These are phyloP conservation scores for Poeciliopsis paucimaculata DNA, from an alignment of 2,797 vertebrate genomes.

Conservation along the genomic window DNA sequence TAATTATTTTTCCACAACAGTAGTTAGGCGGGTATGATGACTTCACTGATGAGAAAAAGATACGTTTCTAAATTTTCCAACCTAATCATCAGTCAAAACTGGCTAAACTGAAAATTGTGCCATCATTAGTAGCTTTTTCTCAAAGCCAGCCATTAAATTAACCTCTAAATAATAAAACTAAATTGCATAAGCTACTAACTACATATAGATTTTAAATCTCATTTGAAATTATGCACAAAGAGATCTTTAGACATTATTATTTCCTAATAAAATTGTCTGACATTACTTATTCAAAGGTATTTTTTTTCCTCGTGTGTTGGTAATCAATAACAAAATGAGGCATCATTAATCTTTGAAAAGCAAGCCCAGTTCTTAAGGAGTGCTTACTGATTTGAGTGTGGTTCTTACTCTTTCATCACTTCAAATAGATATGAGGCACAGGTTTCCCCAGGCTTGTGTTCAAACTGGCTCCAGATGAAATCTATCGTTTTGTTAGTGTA, in stretches of 20 bases:
- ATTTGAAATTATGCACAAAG: conserved; percentile 3
- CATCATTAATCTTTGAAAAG: conserved; percentile 73
- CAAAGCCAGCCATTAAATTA: not conserved
- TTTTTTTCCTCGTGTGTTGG: conserved; percentile 70
- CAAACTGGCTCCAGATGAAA: not conserved
- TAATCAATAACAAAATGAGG: conserved; percentile 76
- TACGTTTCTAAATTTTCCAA: not conserved
- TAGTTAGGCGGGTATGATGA: not conserved
- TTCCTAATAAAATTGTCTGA: conserved; percentile 32
- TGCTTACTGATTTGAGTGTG: conserved; percentile 39
- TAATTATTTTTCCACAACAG: not conserved
- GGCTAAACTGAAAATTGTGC: not conserved
- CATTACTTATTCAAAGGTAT: conserved; percentile 75
- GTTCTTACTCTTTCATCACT: conserved; percentile 23
- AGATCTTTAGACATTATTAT: conserved; percentile 17
- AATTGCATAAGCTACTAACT: not conserved
- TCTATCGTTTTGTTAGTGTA: not conserved
- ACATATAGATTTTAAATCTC: not conserved
- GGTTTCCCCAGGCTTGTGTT: conserved; percentile 13
- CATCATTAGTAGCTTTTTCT: not conserved
- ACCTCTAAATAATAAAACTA: not conserved
- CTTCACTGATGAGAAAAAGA: not conserved
- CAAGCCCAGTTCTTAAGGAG: conserved; percentile 45
- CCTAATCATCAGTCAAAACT: not conserved
- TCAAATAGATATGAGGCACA: conserved; percentile 34